Evolutionary conservation across 2,113 vertebrate species (phyloP), one percentile per base, ranked within the genome.

Genomic region (Tylochromis polylepis): DNA sequence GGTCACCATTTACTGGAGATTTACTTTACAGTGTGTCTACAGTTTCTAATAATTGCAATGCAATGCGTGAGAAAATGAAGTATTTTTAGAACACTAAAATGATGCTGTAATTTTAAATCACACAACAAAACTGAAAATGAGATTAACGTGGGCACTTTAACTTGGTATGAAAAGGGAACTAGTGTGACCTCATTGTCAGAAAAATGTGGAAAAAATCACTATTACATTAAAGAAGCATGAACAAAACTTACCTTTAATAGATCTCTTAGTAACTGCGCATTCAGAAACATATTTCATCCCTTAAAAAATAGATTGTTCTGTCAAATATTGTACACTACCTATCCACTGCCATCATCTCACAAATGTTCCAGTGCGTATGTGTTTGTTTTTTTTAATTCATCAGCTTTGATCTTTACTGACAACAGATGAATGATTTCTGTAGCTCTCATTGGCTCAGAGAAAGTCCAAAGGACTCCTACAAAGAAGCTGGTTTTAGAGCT

Each of bases 401-500:
- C 65, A 43, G 8, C 24, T 24, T 43, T 70, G 41, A 46, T 1
- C 0, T 72, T 72, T 49, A 46, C 41, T 46, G 24, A 18, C 38
- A 11, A 27, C 22, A 46, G 14, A 0, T 46, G 38, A 46, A 11
- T 46, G 38, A 27, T 72, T 72, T 72, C 41, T 72, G 65, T 24
- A 0, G 43, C 38, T 72, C 65, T 72, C 41, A 72, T 15, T 46
- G 41, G 41, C 8, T 46, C 41, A 6, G 67, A 46, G 27, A 49
- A 46, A 46, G 65, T 46, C 1, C 0, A 70, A 24, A 46, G 16
- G 1, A 1, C 67, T 18, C 65, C 38, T 6, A 24, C 24, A 27
- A 46, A 27, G 22, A 16, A 72, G 65, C n/a, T 16, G 8, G 0
- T 72, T 70, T 46, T 72, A 72, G 38, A 46, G 22, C 38, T 72